Evolutionary conservation across 2,888 invertebrate species (phyloP), one percentile per base, ranked within the genome.

Genomic region (Liopterus haemorrhoidalis): DNA sequence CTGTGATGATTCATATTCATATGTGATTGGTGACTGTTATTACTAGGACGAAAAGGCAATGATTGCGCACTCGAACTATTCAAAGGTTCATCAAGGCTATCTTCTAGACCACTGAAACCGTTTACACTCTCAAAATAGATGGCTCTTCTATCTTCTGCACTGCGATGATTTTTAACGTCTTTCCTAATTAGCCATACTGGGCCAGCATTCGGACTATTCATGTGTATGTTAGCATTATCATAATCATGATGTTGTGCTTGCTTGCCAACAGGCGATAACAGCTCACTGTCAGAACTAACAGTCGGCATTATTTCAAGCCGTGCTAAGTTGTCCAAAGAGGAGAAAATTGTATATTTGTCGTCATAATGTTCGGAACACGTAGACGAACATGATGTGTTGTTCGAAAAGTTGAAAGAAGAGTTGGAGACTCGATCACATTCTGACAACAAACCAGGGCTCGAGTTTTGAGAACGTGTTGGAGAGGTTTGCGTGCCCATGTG

Each of bases 401-500:
- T 59, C 14, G 64, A 60, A 25, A 53, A 50, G 2, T 66, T 63
- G 15, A 65, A 65, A 16, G 66, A 67, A n/a, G n/a, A n/a, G n/a
- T n/a, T n/a, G n/a, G n/a, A n/a, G n/a, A n/a, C n/a, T n/a, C n/a
- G n/a, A n/a, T n/a, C n/a, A 50, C 66, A 66, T 50, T 67, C 67
- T 3, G 69, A 69, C 25, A 66, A 57, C 67, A 68, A 69, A 18
- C 68, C 67, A 49, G 69, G 62, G 58, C 74, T 72, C 8, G 69
- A 70, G 52, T 67, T 67, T 28, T 65, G 59, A 4, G 69, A 68
- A 21, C 65, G 56, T 3, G 66, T 63, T n/a, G 69, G 70, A 40
- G 69, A 68, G 11, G 61, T 62, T 51, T 62, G 61, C 9, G 61
- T 60, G 18, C 55, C 57, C 18, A 64, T 64, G 55, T 67, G 63